A percentile compares a stretch with the other conserved stretches of the same genome.
phyloP scores from a whole-genome alignment of 2,888 invertebrate species.

The Conomelus anceps region DNA sequence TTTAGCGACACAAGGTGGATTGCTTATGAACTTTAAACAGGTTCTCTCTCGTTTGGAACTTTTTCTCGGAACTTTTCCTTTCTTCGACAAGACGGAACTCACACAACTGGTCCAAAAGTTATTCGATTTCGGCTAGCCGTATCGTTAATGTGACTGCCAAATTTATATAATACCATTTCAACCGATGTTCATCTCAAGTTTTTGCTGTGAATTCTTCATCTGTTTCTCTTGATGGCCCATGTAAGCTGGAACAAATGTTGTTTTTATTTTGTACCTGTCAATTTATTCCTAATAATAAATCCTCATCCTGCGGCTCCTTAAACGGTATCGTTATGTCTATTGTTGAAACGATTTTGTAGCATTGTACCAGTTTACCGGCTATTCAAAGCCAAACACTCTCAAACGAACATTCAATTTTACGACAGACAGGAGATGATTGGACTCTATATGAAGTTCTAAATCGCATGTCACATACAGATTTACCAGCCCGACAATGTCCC shows the following conservation, averaged over 20 bases:
- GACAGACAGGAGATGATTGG: constrained; percentile 1
- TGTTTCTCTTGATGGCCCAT: background rate
- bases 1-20: background rate
- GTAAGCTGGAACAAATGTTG: background rate
- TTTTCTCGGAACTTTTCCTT: background rate
- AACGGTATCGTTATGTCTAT: background rate
- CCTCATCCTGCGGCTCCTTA: background rate
- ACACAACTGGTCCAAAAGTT: background rate
- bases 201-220: background rate
- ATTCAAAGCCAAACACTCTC: background rate
- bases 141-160: background rate
- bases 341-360: background rate
- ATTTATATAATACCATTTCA: background rate
- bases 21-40: background rate
- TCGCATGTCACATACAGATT: constrained; percentile 9
- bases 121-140: too few species aligned
- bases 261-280: background rate
- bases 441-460: constrained; percentile 7
- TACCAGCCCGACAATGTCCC: background rate
- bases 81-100: background rate
- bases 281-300: background rate
- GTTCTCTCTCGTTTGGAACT: background rate
- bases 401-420: background rate
- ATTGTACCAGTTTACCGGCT: background rate
- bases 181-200: background rate